phyloP scores from a whole-genome alignment of 1,140 invertebrate species.

The Nasonia longicornis region DNA sequence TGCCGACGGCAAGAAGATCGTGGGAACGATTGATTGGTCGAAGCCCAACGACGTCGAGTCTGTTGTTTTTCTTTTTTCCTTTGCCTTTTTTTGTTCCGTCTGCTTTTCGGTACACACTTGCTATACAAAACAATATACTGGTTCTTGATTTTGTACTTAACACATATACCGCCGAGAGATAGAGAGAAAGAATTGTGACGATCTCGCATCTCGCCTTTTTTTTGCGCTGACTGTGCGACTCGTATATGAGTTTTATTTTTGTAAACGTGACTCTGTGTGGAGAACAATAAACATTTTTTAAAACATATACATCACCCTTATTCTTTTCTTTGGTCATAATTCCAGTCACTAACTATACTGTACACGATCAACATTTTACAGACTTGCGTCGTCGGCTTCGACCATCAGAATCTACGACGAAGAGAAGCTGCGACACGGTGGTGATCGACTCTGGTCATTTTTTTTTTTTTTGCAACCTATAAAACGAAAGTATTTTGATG shows the following conservation, averaged over 20 bases:
- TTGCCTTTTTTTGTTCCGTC: not conserved
- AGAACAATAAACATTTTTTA: constrained; percentile 46
- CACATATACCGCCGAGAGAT: too few relatives aligned
- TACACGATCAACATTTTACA: not conserved
- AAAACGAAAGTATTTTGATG: not conserved
- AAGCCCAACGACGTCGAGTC: constrained; percentile 9
- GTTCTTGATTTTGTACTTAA: not conserved
- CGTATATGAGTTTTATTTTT: constrained; percentile 46
- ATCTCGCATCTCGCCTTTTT: not conserved
- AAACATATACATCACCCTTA: constrained; percentile 25
- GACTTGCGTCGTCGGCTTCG: constrained; percentile 9
- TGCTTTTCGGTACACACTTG: not conserved
- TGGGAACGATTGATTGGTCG: constrained; percentile 44
- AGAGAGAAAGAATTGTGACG: too few relatives aligned
- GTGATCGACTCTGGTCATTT: not conserved
- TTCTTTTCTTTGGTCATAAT: not conserved
- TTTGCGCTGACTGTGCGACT: constrained; percentile 8
- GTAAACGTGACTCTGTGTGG: constrained; percentile 41
- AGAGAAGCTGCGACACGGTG: not conserved
- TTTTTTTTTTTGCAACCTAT: not conserved
- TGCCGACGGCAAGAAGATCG: constrained; percentile 35
- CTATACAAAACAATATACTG: not conserved
- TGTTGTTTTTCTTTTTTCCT: constrained; percentile 8
- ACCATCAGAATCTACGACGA: constrained; percentile 26
- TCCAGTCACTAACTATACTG: not conserved